Evolutionary conservation across 2,113 vertebrate species (phyloP).

Genomic region (Hepsetus odoe): DNA sequence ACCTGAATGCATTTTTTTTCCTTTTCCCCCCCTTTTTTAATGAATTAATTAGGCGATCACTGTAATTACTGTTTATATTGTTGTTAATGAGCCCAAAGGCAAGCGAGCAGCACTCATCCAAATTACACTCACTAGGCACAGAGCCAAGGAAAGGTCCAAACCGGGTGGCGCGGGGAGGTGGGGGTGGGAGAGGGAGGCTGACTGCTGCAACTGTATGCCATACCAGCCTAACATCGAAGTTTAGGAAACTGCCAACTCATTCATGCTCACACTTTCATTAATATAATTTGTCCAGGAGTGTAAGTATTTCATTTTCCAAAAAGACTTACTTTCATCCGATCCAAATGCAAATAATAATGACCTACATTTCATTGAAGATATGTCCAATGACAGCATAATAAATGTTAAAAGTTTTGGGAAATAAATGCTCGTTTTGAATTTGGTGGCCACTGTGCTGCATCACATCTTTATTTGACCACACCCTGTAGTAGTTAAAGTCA

Average conservation of each 20-base stretch:
- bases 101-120: constrained; percentile 80
- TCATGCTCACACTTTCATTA: neutral
- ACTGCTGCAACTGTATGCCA: constrained; percentile 52
- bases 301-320: too few species aligned
- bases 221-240: constrained; percentile 6
- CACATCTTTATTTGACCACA: too few species aligned
- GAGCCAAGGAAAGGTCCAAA: constrained; percentile 77
- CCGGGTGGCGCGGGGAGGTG: constrained; percentile 42
- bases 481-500: too few species aligned
- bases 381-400: too few species aligned
- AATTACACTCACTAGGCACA: constrained; percentile 77
- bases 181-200: constrained; percentile 55
- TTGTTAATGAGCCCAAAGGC: constrained; percentile 84
- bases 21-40: constrained; percentile 61
- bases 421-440: too few species aligned
- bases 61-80: constrained; percentile 85
- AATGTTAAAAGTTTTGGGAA: too few species aligned
- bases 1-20: constrained; percentile 67
- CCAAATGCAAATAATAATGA: too few species aligned
- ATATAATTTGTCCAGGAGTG: neutral
- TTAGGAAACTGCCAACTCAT: constrained; percentile 26
- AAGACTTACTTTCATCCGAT: too few species aligned
- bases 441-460: too few species aligned
- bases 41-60: constrained; percentile 82
- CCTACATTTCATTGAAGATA: too few species aligned